A percentile compares a stretch with the other conserved stretches of the same genome.
Evolutionary conservation across 1,140 invertebrate species (phyloP).

Genomic region (Hyles euphorbiae): DNA sequence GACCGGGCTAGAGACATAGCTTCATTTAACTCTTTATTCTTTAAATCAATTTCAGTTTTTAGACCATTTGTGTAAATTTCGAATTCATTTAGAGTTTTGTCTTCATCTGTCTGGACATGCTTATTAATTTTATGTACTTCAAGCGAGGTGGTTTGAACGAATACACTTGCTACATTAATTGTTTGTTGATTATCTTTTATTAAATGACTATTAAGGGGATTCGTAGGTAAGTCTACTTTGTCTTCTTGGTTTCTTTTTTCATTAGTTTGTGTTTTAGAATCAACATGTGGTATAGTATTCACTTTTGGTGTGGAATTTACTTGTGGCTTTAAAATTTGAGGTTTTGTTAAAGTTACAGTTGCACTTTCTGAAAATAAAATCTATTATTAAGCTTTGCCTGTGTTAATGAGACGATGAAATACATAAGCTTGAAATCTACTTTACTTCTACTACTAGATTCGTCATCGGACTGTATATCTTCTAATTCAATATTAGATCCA

Average conservation of each 20-base stretch:
- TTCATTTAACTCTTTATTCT: constrained; percentile 35
- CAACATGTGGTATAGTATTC: too few species aligned
- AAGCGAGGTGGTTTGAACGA: constrained; percentile 34
- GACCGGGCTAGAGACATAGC: constrained; percentile 27
- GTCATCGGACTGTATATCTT: constrained; percentile 46
- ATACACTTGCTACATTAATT: constrained; percentile 18
- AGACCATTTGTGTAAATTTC: constrained; percentile 29
- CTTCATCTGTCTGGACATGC: constrained; percentile 42
- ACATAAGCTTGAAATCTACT: neutral
- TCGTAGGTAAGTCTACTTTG: neutral
- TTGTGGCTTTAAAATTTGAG: constrained; percentile 28
- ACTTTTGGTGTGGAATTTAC: neutral
- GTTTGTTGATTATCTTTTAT: constrained; percentile 1
- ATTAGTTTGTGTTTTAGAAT: neutral
- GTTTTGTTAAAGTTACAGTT: constrained; percentile 46
- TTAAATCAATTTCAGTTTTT: constrained; percentile 28
- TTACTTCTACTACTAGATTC: constrained; percentile 42
- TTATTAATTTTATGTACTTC: constrained; percentile 24
- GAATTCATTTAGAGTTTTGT: constrained; percentile 27
- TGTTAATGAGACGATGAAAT: neutral
- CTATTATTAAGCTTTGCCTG: neutral
- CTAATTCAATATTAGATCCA: constrained; percentile 23
- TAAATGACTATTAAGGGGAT: too few species aligned
- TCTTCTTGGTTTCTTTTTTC: neutral
- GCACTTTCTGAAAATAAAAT: constrained; percentile 40